phyloP scores from a whole-genome alignment of 2,888 invertebrate genomes.

The Adelphocoris suturalis region DNA sequence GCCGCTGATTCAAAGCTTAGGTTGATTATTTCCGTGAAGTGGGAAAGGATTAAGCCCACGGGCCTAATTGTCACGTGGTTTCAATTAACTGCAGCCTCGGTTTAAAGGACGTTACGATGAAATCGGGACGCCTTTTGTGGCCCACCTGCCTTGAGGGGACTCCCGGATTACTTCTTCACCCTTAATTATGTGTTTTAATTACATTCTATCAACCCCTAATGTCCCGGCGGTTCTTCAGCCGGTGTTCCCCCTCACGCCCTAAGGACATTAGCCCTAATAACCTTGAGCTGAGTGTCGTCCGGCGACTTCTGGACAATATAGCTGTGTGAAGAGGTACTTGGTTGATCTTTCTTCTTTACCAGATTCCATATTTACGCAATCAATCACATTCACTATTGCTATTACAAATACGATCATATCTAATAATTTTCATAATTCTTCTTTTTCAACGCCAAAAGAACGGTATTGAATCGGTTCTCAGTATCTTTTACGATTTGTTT shows the following conservation, averaged over 20 bases:
- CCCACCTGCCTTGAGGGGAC: not conserved
- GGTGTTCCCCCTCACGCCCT: not conserved
- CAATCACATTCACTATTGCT: too few species aligned
- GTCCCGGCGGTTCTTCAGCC: constrained; percentile 42
- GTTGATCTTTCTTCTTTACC: too few species aligned
- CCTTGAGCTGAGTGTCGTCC: not conserved
- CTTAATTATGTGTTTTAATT: constrained; percentile 64
- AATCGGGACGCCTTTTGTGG: constrained; percentile 6
- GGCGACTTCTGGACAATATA: constrained; percentile 1
- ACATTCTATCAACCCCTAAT: constrained; percentile 63
- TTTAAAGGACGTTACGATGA: not conserved
- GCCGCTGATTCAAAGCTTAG: constrained; percentile 11
- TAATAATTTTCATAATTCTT: too few species aligned
- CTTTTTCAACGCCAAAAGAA: too few species aligned
- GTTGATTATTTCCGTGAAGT: constrained; percentile 45
- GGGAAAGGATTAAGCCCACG: constrained; percentile 41
- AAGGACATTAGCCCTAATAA: constrained; percentile 45
- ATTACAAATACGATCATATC: too few species aligned
- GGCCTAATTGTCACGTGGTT: constrained; percentile 27
- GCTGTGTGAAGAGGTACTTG: too few species aligned
- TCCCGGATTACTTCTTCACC: constrained; percentile 43
- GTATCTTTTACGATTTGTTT: too few species aligned
- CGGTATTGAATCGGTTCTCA: too few species aligned
- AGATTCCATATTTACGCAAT: too few species aligned
- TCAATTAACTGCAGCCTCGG: constrained; percentile 39